Evolutionary conservation across 2,888 invertebrate genomes (phyloP).

Genomic region (Pterostichus niger): DNA sequence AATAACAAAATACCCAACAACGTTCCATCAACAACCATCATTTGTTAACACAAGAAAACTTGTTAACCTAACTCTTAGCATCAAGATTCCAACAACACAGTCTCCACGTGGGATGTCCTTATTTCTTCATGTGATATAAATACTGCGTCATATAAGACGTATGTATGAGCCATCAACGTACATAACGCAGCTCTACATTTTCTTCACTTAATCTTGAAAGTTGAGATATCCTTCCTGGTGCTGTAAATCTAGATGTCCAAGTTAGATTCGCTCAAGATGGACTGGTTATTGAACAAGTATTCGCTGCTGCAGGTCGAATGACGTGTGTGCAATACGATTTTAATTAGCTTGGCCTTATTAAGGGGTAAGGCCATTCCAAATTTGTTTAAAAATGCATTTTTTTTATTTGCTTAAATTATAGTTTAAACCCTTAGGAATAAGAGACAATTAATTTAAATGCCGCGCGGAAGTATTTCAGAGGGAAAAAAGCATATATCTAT

Average conservation of each 20-base stretch:
- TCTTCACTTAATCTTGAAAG: conserved; percentile 36
- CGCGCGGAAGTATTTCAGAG: too few species aligned
- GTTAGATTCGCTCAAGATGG: conserved; percentile 60
- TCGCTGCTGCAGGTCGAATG: not conserved
- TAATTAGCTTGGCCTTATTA: conserved; percentile 46
- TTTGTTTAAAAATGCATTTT: too few species aligned
- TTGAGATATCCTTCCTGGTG: conserved; percentile 62
- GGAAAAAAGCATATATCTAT: too few species aligned
- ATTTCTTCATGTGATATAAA: conserved; percentile 19
- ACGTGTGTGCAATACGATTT: conserved; percentile 32
- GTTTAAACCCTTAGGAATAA: too few species aligned
- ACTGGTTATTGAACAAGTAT: conserved; percentile 54
- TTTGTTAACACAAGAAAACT: conserved; percentile 8
- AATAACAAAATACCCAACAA: conserved; percentile 1
- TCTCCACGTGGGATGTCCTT: conserved; percentile 26
- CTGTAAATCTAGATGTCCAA: conserved; percentile 64
- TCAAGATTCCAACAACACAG: conserved; percentile 2
- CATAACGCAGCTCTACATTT: conserved; percentile 10
- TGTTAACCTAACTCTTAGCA: not conserved
- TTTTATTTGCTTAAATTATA: too few species aligned
- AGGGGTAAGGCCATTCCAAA: too few species aligned
- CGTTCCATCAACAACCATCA: conserved; percentile 8
- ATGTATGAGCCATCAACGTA: not conserved
- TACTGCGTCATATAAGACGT: conserved; percentile 3
- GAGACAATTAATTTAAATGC: too few species aligned